Evolutionary conservation across 1,140 invertebrate genomes (phyloP), one percentile per base, ranked within the genome.

Genomic region (Homarus americanus): DNA sequence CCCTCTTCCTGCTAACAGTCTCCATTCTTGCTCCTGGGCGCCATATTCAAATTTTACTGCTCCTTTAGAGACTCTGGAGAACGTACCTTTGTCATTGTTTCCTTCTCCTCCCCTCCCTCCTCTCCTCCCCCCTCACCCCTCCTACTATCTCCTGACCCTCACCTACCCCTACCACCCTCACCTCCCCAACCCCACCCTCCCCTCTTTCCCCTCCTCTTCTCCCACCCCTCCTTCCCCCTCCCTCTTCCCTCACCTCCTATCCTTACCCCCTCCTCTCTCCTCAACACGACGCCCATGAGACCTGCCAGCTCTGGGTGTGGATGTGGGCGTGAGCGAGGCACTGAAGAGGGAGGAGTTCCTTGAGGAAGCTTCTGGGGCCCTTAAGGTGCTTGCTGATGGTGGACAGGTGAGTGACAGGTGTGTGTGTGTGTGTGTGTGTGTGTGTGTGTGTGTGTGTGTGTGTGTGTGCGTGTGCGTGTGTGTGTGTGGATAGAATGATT

Each of bases 11-110:
- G 41, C 83, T 85, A 85, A 85, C 72, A 69, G 69, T 53, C 34
- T 69, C 66, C 83, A 85, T 85, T 85, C 41, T 75, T 85, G 83
- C 83, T 75, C 83, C 40, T 85, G 83, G 40, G 69, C 83, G 83
- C 83, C 83, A 85, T 85, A 85, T 85, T 85, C 83, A 85, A 85
- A 85, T 85, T 85, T 73, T 85, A 85, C 72, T 75, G 83, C 83
- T 75, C 44, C 40, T 72, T 85, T 85, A 85, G 40, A 40, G 44
- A 36, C 83, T 69, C 41, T 12, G 69, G 83, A 75, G 83, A 34
- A 73, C 83, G 83, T 34, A n/a, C 83, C 83, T 85, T 85, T 85
- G 83, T 85, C 83, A 85, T 85, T 85, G 83, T 75, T 49, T n/a
- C 40, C 63, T n/a, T n/a, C n/a, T n/a, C n/a, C n/a, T n/a, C n/a